phyloP scores from a whole-genome alignment of 2,797 vertebrate genomes.

The Pogoniulus pusillus region DNA sequence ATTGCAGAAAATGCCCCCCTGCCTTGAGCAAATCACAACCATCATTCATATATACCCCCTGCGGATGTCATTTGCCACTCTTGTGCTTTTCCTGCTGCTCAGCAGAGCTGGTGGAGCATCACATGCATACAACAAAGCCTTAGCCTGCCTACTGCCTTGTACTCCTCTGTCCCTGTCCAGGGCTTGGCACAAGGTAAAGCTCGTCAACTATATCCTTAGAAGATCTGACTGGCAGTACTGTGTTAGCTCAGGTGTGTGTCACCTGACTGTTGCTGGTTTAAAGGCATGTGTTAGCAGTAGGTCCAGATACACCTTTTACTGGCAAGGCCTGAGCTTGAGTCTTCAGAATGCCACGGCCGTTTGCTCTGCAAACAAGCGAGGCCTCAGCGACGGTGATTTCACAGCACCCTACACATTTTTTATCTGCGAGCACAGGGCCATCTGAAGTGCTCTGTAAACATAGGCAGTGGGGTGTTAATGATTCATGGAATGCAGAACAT shows the following conservation, averaged over 20 bases:
- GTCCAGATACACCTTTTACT: background rate
- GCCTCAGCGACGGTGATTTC: background rate
- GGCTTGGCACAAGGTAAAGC: background rate
- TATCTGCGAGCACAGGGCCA: background rate
- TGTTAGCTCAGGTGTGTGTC: background rate
- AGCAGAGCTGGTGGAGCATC: background rate
- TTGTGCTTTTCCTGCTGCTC: background rate
- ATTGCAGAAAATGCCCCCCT: background rate
- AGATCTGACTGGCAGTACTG: background rate
- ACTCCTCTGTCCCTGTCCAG: fast-evolving
- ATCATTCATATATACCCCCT: background rate
- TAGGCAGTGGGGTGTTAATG: background rate
- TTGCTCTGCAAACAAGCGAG: background rate
- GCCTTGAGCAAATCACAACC: background rate
- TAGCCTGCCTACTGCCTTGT: background rate
- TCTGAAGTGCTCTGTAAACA: background rate
- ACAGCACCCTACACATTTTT: background rate
- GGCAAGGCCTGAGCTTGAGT: background rate
- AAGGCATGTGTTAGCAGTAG: background rate
- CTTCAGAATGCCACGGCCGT: background rate
- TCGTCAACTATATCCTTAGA: fast-evolving
- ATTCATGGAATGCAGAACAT: background rate
- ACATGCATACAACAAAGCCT: background rate
- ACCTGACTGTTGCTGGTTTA: background rate
- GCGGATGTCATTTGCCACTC: background rate